A percentile compares a stretch with the other conserved stretches of the same genome.
Evolutionary conservation across 2,113 vertebrate genomes (phyloP).

Genomic region (Embiotoca jacksoni): DNA sequence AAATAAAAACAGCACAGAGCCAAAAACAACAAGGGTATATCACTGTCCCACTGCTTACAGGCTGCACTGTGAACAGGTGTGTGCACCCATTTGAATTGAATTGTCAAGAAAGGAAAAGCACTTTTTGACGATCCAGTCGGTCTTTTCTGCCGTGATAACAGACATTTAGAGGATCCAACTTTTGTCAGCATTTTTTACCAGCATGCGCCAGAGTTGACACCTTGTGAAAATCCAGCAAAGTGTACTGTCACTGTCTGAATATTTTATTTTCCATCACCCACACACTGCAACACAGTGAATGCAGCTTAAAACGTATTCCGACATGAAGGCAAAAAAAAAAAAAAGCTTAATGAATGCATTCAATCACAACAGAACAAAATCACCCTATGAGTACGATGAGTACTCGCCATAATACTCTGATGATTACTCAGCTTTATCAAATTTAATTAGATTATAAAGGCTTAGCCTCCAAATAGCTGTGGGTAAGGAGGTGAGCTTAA

Average conservation of each 20-base stretch:
- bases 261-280: conserved; percentile 10
- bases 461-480: conserved; percentile 57
- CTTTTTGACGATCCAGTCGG: not conserved
- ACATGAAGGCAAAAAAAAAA: not conserved
- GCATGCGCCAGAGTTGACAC: not conserved
- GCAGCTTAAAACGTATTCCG: conserved; percentile 26
- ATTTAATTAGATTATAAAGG: conserved; percentile 73
- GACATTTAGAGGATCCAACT: conserved; percentile 56
- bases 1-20: conserved; percentile 3
- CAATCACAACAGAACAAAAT: conserved; percentile 45
- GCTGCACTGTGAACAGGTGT: conserved; percentile 15
- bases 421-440: conserved; percentile 75
- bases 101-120: conserved; percentile 19
- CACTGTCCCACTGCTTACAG: not conserved
- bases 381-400: conserved; percentile 62
- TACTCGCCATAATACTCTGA: conserved; percentile 63
- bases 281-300: conserved; percentile 27
- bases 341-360: conserved; percentile 43
- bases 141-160: conserved; percentile 50
- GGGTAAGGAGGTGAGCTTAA: conserved; percentile 60
- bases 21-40: conserved; percentile 12
- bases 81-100: conserved; percentile 46
- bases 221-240: conserved; percentile 20
- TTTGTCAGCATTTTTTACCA: conserved; percentile 63
- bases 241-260: conserved; percentile 24